Evolutionary conservation across 1,140 invertebrate species (phyloP).

Genomic region (Pseudomyrmex gracilis): DNA sequence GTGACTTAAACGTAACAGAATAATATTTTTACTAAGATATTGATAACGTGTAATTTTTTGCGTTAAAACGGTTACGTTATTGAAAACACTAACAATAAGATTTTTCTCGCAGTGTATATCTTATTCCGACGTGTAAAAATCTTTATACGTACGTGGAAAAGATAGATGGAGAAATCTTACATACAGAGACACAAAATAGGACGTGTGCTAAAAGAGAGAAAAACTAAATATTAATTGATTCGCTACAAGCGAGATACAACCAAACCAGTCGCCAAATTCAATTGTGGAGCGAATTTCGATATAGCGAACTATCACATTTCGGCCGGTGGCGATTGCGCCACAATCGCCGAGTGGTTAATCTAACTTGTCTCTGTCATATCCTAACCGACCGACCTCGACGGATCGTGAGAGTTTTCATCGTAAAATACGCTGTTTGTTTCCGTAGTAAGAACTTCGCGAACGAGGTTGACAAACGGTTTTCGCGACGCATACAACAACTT

Average conservation of each 20-base stretch:
- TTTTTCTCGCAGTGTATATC: neutral
- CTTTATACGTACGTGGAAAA: neutral
- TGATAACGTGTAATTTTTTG: neutral
- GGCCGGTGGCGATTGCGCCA: constrained; percentile 22
- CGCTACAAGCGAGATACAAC: constrained; percentile 14
- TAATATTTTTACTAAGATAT: neutral
- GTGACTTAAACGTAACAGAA: constrained; percentile 34
- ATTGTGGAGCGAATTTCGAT: constrained; percentile 39
- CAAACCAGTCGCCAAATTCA: constrained; percentile 50
- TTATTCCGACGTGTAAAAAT: constrained; percentile 12
- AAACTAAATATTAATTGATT: constrained; percentile 51
- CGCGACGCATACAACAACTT: too few relatives aligned
- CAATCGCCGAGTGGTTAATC: constrained; percentile 17
- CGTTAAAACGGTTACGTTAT: neutral
- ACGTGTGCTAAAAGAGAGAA: neutral
- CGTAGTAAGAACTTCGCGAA: constrained; percentile 10
- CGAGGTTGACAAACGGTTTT: constrained; percentile 1
- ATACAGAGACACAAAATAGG: neutral
- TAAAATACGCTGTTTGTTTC: neutral
- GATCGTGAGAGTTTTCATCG: neutral
- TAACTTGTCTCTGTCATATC: neutral
- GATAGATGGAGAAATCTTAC: constrained; percentile 5
- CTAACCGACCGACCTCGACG: neutral
- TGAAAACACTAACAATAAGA: neutral
- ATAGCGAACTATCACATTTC: constrained; percentile 48